Conservation (phyloP, 2,797 vertebrate species). For the Knipowitschia caucasica region DNA sequence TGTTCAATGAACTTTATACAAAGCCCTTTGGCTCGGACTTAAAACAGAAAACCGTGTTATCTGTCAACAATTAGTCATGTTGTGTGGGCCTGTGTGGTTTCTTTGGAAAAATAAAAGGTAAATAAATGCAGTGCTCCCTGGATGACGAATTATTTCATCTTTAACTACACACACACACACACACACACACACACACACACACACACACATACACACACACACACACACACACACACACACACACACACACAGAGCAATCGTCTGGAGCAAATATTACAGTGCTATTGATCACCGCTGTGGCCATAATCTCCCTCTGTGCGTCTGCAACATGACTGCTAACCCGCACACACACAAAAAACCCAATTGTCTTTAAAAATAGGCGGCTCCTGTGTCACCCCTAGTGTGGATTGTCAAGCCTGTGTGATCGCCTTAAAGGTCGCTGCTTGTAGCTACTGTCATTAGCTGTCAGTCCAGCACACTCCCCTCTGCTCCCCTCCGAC, state of each 20-base stretch:
- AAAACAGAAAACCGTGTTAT: slow-evolving; percentile 6
- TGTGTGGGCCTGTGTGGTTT: neutral
- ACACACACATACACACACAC: slow-evolving; percentile 15
- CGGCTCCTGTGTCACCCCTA: slow-evolving; percentile 72
- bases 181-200: slow-evolving; percentile 12
- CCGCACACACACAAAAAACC: slow-evolving; percentile 37
- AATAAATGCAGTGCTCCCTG: neutral
- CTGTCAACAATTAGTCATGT: slow-evolving; percentile 13
- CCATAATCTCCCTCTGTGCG: slow-evolving; percentile 40
- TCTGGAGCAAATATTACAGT: slow-evolving; percentile 21
- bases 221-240: slow-evolving; percentile 14
- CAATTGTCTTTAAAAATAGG: slow-evolving; percentile 53
- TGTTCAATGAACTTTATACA: neutral
- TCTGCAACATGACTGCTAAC: slow-evolving; percentile 37
- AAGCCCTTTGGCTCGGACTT: neutral
- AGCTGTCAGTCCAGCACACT: slow-evolving; percentile 76
- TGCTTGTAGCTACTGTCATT: slow-evolving; percentile 81
- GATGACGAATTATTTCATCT: slow-evolving; percentile 11
- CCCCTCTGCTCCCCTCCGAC: slow-evolving; percentile 32
- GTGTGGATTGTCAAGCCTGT: slow-evolving; percentile 75
- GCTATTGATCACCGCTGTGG: slow-evolving; percentile 29
- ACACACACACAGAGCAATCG: slow-evolving; percentile 15
- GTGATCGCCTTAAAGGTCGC: slow-evolving; percentile 80
- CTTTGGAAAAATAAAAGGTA: slow-evolving; percentile 19
- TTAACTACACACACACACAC: slow-evolving; percentile 12